These are phyloP conservation scores for Rhynchotus rufescens DNA, from an alignment of 2,797 vertebrate species.

Conservation along the genomic window DNA sequence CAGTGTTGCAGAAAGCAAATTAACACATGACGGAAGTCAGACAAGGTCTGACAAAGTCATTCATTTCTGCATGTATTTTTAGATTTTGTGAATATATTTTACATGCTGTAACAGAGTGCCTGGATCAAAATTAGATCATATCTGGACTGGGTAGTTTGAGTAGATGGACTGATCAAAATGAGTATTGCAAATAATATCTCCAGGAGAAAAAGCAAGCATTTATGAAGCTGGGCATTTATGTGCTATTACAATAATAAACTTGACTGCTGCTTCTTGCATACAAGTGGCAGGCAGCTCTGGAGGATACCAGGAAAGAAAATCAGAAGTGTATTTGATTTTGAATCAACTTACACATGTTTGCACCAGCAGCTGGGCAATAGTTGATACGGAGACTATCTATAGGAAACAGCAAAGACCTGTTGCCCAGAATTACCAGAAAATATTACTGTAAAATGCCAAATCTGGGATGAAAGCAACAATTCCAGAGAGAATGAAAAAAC, in stretches of 20 bases:
- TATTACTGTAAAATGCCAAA: neutral
- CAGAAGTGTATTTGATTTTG: neutral
- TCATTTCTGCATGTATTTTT: neutral
- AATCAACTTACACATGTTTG: neutral
- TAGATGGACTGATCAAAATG: neutral
- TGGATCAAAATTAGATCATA: neutral
- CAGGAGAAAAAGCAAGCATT: neutral
- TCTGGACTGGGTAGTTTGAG: neutral
- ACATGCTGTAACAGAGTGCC: neutral
- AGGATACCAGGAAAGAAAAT: neutral
- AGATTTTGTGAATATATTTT: neutral
- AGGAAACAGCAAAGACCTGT: neutral
- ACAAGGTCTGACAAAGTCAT: neutral
- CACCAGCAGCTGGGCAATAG: neutral
- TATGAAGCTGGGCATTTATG: neutral
- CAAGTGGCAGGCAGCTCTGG: neutral
- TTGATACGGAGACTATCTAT: neutral
- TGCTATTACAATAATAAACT: neutral
- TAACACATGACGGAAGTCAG: neutral
- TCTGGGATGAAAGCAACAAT: neutral
- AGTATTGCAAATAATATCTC: neutral
- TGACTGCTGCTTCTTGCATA: neutral
- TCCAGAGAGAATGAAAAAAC: neutral
- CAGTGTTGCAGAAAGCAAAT: neutral
- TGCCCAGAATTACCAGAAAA: neutral